A percentile compares a stretch with the other conserved stretches of the same genome.
These are phyloP conservation scores for Cataglyphis rosenhaueri DNA, from an alignment of 2,888 invertebrate species.

Conservation along the genomic window DNA sequence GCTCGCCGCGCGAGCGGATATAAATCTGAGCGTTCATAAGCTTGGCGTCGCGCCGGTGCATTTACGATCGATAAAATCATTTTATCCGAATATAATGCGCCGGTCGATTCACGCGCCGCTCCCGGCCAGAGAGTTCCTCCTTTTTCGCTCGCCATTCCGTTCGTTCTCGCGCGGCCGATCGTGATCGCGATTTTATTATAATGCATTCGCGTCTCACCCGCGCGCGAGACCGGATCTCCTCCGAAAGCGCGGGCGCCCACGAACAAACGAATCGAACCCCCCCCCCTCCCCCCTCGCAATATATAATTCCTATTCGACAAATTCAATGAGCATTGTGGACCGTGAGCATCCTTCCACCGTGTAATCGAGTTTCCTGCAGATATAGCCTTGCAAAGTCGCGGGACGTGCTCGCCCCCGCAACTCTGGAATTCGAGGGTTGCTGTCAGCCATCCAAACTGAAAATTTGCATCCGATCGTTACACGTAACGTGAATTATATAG, in stretches of 20 bases:
- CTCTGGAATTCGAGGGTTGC: conserved; percentile 61
- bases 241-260: conserved; percentile 44
- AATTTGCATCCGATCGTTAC: conserved; percentile 63
- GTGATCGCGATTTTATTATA: conserved; percentile 74
- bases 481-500: neutral
- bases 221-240: conserved; percentile 54
- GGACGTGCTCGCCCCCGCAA: conserved; percentile 43
- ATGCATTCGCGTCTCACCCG: conserved; percentile 63
- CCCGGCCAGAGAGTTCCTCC: conserved; percentile 15
- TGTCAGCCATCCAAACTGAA: conserved; percentile 61
- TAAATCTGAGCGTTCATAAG: conserved; percentile 73
- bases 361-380: conserved; percentile 76
- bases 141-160: conserved; percentile 8
- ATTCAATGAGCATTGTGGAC: conserved; percentile 78
- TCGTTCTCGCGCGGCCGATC: conserved; percentile 42
- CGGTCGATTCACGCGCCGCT: conserved; percentile 69
- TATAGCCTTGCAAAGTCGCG: conserved; percentile 66
- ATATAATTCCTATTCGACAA: conserved; percentile 78
- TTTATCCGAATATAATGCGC: conserved; percentile 76
- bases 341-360: conserved; percentile 73
- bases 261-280: conserved; percentile 48
- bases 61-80: conserved; percentile 78
- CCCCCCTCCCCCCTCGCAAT: conserved; percentile 46
- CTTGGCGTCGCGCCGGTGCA: conserved; percentile 64
- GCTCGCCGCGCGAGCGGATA: conserved; percentile 52